Evolutionary conservation across 2,797 vertebrate species (phyloP).

Genomic region (Labeo calbasu): DNA sequence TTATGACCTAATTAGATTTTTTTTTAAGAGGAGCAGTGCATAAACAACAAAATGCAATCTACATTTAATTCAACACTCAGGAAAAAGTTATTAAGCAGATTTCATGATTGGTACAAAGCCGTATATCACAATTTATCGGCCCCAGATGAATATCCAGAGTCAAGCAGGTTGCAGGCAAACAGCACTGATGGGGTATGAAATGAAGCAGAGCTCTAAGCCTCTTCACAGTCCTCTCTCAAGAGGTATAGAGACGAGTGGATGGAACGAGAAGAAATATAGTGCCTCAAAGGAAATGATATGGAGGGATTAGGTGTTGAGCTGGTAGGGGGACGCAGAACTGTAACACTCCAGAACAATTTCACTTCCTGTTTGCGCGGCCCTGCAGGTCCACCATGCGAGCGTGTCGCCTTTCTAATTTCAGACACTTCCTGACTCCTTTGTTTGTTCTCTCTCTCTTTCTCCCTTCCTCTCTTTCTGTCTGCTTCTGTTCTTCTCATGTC

Average conservation of each 20-base stretch:
- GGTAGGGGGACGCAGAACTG: constrained; percentile 31
- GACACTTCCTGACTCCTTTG: not conserved
- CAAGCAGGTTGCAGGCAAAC: constrained; percentile 17
- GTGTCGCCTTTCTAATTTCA: not conserved
- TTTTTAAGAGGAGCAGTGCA: not conserved
- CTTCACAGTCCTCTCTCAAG: constrained; percentile 19
- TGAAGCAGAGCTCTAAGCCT: constrained; percentile 10
- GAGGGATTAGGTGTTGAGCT: constrained; percentile 41
- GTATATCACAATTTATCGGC: constrained; percentile 35
- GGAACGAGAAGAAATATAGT: not conserved
- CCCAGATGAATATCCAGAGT: constrained; percentile 13
- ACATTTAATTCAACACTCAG: constrained; percentile 24
- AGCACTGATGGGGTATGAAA: constrained; percentile 29
- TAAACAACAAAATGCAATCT: constrained; percentile 24
- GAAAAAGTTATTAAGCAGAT: not conserved
- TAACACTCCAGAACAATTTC: constrained; percentile 54
- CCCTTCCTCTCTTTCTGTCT: constrained; percentile 6
- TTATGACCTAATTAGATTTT: constrained; percentile 23
- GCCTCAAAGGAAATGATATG: constrained; percentile 46
- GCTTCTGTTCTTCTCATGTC: not conserved
- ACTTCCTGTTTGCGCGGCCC: not conserved
- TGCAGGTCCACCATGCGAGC: not conserved
- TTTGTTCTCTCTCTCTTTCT: constrained; percentile 14
- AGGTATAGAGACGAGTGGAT: not conserved
- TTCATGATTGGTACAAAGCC: constrained; percentile 17